Percentiles rank a stretch among this genome's conserved stretches.
Evolutionary conservation across 2,797 vertebrate species (phyloP).

Genomic region (Coracias cyanogaster): DNA sequence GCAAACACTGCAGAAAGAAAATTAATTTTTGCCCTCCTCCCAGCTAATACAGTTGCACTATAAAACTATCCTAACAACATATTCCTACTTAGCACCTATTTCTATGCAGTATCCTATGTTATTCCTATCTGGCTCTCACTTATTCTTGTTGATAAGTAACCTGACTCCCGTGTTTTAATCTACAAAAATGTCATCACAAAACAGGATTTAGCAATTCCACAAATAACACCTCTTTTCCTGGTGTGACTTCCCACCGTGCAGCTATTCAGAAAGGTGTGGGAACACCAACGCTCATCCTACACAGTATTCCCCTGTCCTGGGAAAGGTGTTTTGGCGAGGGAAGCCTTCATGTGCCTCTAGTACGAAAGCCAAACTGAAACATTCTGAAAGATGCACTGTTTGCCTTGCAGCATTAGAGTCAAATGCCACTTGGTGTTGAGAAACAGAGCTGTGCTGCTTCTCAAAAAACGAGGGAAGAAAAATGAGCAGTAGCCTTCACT

Average conservation of each 20-base stretch:
- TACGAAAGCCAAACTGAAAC: background rate
- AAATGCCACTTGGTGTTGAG: background rate
- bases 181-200: background rate
- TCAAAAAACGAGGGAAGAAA: background rate
- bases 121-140: background rate
- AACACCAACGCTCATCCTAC: background rate
- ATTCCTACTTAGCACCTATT: background rate
- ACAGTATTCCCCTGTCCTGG: slow-evolving; percentile 26
- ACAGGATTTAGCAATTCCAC: background rate
- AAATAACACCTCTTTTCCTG: slow-evolving; percentile 12
- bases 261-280: slow-evolving; percentile 25
- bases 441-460: background rate
- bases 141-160: background rate
- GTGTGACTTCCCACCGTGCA: background rate
- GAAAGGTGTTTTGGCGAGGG: background rate
- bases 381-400: slow-evolving; percentile 57
- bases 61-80: background rate
- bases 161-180: background rate
- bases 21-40: background rate
- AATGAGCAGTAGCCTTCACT: slow-evolving; percentile 23
- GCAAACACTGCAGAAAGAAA: background rate
- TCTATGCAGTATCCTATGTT: background rate
- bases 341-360: background rate
- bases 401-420: background rate
- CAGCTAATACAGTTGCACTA: background rate